Percentiles rank a stretch among this genome's conserved stretches.
These are phyloP conservation scores for Siphamia tubifer DNA, from an alignment of 2,113 vertebrate genomes.

Conservation along the genomic window DNA sequence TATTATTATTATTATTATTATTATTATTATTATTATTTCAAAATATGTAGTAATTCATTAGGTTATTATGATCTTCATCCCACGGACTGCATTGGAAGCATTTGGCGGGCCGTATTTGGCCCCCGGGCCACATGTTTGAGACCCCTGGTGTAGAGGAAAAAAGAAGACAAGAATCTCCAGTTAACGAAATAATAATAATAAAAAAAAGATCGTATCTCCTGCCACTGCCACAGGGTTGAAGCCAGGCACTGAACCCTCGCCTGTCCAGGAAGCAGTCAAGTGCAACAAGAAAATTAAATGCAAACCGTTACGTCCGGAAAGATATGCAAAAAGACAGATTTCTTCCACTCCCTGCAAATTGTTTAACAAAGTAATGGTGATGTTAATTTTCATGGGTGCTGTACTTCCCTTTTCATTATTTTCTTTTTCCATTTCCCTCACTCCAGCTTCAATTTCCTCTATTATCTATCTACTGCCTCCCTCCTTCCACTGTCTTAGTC, in stretches of 20 bases:
- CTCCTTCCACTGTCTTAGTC: neutral
- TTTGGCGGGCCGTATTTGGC: too few species aligned
- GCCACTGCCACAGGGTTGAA: neutral
- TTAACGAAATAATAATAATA: neutral
- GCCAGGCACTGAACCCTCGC: neutral
- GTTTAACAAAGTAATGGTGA: constrained; percentile 46
- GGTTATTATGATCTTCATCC: too few species aligned
- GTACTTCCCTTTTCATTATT: constrained; percentile 51
- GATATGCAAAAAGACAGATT: constrained; percentile 24
- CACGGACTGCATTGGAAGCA: too few species aligned
- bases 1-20: too few species aligned
- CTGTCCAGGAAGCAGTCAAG: constrained; percentile 3
- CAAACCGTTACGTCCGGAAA: constrained; percentile 5
- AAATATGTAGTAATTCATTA: too few species aligned
- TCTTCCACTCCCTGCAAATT: constrained; percentile 27
- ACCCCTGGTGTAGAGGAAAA: neutral
- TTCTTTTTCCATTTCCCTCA: constrained; percentile 47
- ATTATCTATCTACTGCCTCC: constrained; percentile 23
- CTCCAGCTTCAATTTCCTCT: constrained; percentile 45
- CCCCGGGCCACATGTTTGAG: too few species aligned
- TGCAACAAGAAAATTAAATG: constrained; percentile 18
- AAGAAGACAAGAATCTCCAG: neutral
- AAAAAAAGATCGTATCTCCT: neutral
- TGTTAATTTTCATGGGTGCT: constrained; percentile 36
- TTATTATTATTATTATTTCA: too few species aligned